These are phyloP conservation scores for Nannobrachium achirus DNA, from an alignment of 2,113 vertebrate genomes.

Conservation along the genomic window DNA sequence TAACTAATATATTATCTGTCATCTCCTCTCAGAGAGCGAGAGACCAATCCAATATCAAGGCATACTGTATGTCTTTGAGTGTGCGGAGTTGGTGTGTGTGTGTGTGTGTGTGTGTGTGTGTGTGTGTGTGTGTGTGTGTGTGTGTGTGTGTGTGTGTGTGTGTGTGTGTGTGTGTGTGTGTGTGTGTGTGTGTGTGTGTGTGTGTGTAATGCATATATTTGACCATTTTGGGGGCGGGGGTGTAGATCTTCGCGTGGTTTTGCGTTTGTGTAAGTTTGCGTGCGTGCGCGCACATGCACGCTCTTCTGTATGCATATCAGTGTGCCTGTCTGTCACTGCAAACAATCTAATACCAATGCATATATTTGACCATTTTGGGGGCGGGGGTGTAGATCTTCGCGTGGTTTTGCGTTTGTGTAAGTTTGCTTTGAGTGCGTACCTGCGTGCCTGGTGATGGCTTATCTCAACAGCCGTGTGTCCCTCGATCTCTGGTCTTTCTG, in stretches of 20 bases:
- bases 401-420: neutral
- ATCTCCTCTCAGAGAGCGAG: neutral
- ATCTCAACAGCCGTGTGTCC: too few relatives aligned
- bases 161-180: conserved; percentile 18
- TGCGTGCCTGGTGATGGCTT: neutral
- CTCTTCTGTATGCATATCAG: too few relatives aligned
- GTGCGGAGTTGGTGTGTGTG: neutral
- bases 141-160: neutral
- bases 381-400: neutral
- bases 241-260: neutral
- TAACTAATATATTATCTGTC: conserved; percentile 10
- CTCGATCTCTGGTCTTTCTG: neutral
- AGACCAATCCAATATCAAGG: conserved; percentile 11
- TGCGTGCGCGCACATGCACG: neutral
- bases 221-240: neutral
- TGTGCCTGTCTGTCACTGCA: too few relatives aligned
- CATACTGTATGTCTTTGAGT: neutral
- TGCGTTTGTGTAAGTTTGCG: neutral
- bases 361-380: neutral
- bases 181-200: conserved; percentile 13
- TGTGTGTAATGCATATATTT: neutral
- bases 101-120: neutral
- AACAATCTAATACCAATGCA: too few relatives aligned
- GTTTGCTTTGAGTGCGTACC: conserved; percentile 2
- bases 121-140: neutral